Evolutionary conservation across 2,888 invertebrate genomes (phyloP).

Genomic region (Dexiosoma caninum): DNA sequence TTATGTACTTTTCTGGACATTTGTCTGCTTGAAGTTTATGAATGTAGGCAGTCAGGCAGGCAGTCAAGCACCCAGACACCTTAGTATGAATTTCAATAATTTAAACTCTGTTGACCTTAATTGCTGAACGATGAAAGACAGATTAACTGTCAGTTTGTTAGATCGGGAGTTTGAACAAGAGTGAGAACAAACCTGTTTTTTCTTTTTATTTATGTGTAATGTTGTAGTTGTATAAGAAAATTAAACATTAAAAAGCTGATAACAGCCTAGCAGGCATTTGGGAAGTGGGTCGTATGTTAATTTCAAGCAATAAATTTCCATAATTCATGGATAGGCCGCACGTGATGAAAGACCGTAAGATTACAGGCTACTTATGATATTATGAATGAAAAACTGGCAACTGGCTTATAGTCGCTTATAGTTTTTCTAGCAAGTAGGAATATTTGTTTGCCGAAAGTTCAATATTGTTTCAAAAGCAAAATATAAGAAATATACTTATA

Average conservation of each 20-base stretch:
- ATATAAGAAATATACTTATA: background rate
- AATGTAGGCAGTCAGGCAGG: background rate
- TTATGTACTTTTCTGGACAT: slow-evolving; percentile 30
- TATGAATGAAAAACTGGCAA: too few species aligned
- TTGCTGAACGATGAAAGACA: slow-evolving; percentile 24
- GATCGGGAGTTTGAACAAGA: slow-evolving; percentile 3
- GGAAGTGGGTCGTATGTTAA: background rate
- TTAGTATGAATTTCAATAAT: background rate
- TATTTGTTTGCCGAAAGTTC: too few species aligned
- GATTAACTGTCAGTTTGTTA: slow-evolving; percentile 11
- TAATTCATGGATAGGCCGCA: background rate
- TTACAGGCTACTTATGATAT: too few species aligned
- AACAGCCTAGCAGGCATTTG: background rate
- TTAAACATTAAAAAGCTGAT: background rate
- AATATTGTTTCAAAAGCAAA: slow-evolving; percentile 11
- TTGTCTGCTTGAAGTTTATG: background rate
- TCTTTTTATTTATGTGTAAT: background rate
- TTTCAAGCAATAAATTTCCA: background rate
- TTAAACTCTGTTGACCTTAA: slow-evolving; percentile 44
- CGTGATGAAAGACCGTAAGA: too few species aligned
- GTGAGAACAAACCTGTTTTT: background rate
- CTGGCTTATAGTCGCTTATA: too few species aligned
- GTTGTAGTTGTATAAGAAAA: background rate
- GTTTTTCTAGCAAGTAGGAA: too few species aligned
- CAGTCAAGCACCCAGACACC: background rate